These are phyloP conservation scores for Brachionus sp. DNA, from an alignment of 1,140 invertebrate species.

Conservation along the genomic window DNA sequence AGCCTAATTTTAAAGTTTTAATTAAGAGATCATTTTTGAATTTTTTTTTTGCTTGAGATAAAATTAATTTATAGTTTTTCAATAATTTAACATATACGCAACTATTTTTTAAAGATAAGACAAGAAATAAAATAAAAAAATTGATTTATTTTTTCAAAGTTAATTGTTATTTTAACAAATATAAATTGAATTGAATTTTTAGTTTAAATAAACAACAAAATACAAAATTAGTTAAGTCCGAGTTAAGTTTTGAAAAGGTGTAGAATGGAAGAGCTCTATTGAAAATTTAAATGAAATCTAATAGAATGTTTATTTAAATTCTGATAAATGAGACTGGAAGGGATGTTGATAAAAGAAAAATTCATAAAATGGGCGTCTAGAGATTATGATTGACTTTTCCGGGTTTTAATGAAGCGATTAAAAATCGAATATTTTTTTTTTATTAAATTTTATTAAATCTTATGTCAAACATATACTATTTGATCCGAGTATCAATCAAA, in stretches of 20 bases:
- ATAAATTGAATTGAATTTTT: neutral
- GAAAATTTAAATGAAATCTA: neutral
- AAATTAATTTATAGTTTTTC: neutral
- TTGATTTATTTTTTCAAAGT: neutral
- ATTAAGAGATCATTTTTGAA: neutral
- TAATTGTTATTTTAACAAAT: neutral
- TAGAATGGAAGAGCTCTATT: neutral
- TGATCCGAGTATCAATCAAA: constrained; percentile 40
- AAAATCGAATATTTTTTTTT: neutral
- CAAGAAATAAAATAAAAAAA: neutral
- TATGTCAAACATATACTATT: constrained; percentile 28
- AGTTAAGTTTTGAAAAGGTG: neutral
- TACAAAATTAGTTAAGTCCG: neutral
- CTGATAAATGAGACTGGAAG: neutral
- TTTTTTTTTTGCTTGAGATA: neutral
- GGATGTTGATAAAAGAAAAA: neutral
- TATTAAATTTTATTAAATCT: constrained; percentile 30
- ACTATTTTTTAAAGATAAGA: neutral
- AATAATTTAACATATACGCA: neutral
- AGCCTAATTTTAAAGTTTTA: neutral
- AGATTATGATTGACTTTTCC: constrained; percentile 22
- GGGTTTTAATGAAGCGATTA: neutral
- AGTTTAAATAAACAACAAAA: neutral
- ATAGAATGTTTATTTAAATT: neutral
- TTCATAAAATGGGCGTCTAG: constrained; percentile 13